Base-by-base conservation (phyloP, 2,888 invertebrate genomes). In the Euphydryas editha region DNA sequence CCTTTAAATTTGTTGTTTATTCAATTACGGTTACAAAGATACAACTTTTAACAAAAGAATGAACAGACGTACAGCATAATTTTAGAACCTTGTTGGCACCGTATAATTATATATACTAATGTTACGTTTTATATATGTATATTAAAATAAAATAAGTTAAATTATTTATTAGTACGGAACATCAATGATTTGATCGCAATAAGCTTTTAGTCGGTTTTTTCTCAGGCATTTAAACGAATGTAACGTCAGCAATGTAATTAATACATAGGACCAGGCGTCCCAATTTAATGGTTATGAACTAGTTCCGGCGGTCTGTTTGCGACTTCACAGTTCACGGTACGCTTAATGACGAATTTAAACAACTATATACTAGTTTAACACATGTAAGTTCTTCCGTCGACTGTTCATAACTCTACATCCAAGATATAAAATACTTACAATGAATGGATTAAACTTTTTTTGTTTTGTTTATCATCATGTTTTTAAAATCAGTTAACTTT, bases 281-380 rank as follows among this genome's bases (percentile, higher is more conserved):
- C 86, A 87, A 88, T 87, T 88, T 87, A 84, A 86, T 86, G 82
- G 81, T 87, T 88, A 88, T 86, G 82, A 87, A 82, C 80, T 79
- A 85, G 83, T 90, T 90, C 88, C 88, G 87, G 85, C 80, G 82
- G 82, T 79, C 84, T 82, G 60, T 49, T 54, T 17, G 54, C 54
- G 17, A 54, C 54, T 54, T 36, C 54, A n/a, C 54, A 17, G 15
- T 54, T 36, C 36, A n/a, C 54, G 36, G 15, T 17, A 17, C 54
- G 30, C 44, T 54, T 47, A 55, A 59, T 44, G 42, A 64, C 44
- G 42, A 64, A 57, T 64, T 57, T 51, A 49, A 68, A 57, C 60
- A 64, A 67, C 39, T 65, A 15, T 30, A 1, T 39, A 11, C 17
- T 51, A 11, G 11, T 10, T 36, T 17, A 11, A 54, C 8, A 17